phyloP scores from a whole-genome alignment of 1,140 invertebrate genomes.

The Drosophila lini region DNA sequence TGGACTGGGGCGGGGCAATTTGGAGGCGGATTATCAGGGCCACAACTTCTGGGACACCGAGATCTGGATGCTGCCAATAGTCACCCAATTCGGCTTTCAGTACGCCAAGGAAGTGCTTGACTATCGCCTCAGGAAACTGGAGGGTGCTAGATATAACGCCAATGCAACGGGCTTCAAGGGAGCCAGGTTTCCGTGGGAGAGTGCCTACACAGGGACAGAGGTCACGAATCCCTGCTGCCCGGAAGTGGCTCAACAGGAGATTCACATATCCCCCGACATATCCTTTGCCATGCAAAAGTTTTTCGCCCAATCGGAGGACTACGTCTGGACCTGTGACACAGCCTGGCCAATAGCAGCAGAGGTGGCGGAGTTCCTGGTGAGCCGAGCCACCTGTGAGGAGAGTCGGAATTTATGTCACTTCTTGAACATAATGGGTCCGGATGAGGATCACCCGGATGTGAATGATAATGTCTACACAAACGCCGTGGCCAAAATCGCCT shows the following conservation, averaged over 20 bases:
- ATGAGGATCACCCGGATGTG: slow-evolving; percentile 86
- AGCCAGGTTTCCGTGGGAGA: slow-evolving; percentile 86
- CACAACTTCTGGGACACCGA: slow-evolving; percentile 84
- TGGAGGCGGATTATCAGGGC: slow-evolving; percentile 77
- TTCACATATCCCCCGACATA: slow-evolving; percentile 86
- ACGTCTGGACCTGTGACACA: slow-evolving; percentile 83
- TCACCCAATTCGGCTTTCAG: slow-evolving; percentile 56
- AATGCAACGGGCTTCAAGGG: slow-evolving; percentile 64
- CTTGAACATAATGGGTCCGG: slow-evolving; percentile 86
- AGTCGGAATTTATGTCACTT: slow-evolving; percentile 68
- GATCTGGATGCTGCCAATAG: slow-evolving; percentile 81
- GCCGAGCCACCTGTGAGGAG: slow-evolving; percentile 85
- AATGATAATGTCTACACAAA: slow-evolving; percentile 86
- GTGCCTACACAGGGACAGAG: slow-evolving; percentile 86
- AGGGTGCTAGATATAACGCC: slow-evolving; percentile 71
- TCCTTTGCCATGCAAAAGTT: slow-evolving; percentile 85
- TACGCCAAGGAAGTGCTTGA: slow-evolving; percentile 66
- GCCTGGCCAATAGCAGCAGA: slow-evolving; percentile 85
- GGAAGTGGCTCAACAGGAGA: slow-evolving; percentile 85
- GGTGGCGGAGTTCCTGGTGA: slow-evolving; percentile 86
- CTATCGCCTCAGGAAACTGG: slow-evolving; percentile 60
- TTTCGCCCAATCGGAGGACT: slow-evolving; percentile 85
- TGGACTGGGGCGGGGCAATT: slow-evolving; percentile 85
- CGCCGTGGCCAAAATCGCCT: slow-evolving; percentile 85
- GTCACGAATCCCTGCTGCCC: slow-evolving; percentile 86